Conservation (phyloP, 53 echinoderm and acorn worm species). For the Hippasteria phrygiana region DNA sequence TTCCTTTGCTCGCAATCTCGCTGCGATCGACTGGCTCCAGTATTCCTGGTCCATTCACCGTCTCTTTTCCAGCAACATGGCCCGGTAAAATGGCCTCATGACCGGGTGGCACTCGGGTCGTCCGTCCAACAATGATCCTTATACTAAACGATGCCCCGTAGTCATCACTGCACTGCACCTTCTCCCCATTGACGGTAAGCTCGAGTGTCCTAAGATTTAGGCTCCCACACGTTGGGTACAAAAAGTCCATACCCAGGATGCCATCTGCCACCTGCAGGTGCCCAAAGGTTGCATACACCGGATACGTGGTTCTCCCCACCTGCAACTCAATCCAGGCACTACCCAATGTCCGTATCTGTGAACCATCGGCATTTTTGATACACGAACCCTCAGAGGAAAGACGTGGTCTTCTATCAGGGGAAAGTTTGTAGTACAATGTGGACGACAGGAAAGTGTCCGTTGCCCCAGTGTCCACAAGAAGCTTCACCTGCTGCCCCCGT, state of each 20-base stretch:
- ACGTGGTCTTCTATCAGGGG: conserved; percentile 1
- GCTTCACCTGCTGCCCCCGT: conserved; percentile 15
- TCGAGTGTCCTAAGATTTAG: background rate
- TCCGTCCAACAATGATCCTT: conserved; percentile 38
- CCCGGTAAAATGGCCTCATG: too few relatives aligned
- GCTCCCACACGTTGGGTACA: conserved; percentile 10
- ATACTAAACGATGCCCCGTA: conserved; percentile 16
- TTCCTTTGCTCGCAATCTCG: too few relatives aligned
- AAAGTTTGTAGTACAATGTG: conserved; percentile 33
- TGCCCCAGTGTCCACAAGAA: conserved; percentile 57
- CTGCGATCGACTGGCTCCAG: too few relatives aligned
- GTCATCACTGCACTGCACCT: conserved; percentile 29
- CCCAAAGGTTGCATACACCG: conserved; percentile 21
- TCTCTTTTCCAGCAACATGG: too few relatives aligned
- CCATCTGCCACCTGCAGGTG: conserved; percentile 8
- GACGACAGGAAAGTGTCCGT: conserved; percentile 50
- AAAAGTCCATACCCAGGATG: conserved; percentile 57
- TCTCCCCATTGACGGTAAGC: conserved; percentile 33
- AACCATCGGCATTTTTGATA: conserved; percentile 15
- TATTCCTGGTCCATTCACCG: too few relatives aligned
- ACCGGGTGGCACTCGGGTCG: too few relatives aligned
- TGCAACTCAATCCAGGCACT: conserved; percentile 30
- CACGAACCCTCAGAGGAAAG: background rate
- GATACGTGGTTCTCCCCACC: conserved; percentile 14
- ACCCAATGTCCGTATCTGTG: background rate